phyloP scores from a whole-genome alignment of 1,140 invertebrate genomes.

The Drosophila aff. region DNA sequence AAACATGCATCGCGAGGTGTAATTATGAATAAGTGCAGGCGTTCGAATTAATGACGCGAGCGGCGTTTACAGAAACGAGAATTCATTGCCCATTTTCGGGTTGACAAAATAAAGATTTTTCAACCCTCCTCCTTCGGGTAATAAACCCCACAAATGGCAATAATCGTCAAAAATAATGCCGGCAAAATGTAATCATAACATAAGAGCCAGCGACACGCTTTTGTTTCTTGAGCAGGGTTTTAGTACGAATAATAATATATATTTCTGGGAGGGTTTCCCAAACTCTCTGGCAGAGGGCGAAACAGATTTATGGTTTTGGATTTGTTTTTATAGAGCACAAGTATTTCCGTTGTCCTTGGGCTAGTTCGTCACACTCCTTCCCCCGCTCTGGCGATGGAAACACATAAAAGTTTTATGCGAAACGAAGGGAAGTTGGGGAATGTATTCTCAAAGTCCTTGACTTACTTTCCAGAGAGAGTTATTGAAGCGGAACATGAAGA shows the following conservation, averaged over 20 bases:
- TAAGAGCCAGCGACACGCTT: conserved; percentile 31
- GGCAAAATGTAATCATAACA: conserved; percentile 61
- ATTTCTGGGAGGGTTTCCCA: conserved; percentile 21
- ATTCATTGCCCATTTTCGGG: conserved; percentile 42
- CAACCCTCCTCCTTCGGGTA: conserved; percentile 8
- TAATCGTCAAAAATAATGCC: conserved; percentile 73
- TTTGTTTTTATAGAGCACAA: conserved; percentile 67
- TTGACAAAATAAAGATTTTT: conserved; percentile 43
- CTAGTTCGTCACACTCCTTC: conserved; percentile 25
- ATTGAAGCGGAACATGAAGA: conserved; percentile 43
- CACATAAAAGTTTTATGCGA: conserved; percentile 40
- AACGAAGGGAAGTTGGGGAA: conserved; percentile 22
- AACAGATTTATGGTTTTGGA: conserved; percentile 63
- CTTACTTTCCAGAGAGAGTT: conserved; percentile 33
- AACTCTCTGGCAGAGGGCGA: conserved; percentile 22
- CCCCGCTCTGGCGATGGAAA: conserved; percentile 24
- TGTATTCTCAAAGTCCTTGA: conserved; percentile 37
- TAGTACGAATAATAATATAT: conserved; percentile 1
- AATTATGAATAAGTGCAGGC: conserved; percentile 66
- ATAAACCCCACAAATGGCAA: conserved; percentile 56
- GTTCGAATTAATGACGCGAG: conserved; percentile 45
- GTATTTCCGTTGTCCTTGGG: conserved; percentile 66
- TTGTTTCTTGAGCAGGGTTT: conserved; percentile 14
- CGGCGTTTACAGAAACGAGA: conserved; percentile 32
- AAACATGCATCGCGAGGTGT: conserved; percentile 34